Conservation (phyloP, 2,888 invertebrate genomes). For the Parochlus steinenii region DNA sequence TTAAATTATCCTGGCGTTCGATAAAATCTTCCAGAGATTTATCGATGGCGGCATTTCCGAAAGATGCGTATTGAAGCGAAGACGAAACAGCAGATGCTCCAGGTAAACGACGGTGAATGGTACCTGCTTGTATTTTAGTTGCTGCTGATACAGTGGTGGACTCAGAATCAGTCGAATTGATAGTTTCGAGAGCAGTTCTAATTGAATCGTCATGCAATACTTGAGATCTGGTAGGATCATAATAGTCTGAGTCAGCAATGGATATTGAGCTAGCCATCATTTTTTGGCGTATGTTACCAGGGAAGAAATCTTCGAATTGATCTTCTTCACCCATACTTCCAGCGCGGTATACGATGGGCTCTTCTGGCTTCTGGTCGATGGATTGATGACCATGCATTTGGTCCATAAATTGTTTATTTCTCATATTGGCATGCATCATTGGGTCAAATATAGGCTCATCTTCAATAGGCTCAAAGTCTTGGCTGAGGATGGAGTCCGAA, state of each 20-base stretch:
- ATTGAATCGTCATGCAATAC: slow-evolving; percentile 21
- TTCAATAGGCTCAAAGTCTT: too few relatives aligned
- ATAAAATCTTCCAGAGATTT: slow-evolving; percentile 25
- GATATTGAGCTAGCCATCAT: slow-evolving; percentile 26
- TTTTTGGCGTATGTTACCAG: slow-evolving; percentile 19
- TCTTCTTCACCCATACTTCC: slow-evolving; percentile 4
- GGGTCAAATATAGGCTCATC: too few relatives aligned
- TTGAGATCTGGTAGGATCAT: slow-evolving; percentile 15
- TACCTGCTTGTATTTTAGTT: slow-evolving; percentile 27
- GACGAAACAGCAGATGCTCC: slow-evolving; percentile 21
- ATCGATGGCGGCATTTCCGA: slow-evolving; percentile 26
- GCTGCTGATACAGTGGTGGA: slow-evolving; percentile 26
- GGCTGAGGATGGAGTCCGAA: slow-evolving; percentile 8
- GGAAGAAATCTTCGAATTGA: slow-evolving; percentile 10
- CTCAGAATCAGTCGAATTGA: slow-evolving; percentile 27
- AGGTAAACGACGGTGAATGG: slow-evolving; percentile 20
- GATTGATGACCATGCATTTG: slow-evolving; percentile 1
- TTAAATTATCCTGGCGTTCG: slow-evolving; percentile 18
- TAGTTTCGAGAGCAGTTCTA: slow-evolving; percentile 22
- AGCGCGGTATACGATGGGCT: not conserved
- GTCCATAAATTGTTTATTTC: slow-evolving; percentile 5
- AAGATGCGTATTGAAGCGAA: slow-evolving; percentile 22
- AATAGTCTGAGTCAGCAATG: slow-evolving; percentile 25
- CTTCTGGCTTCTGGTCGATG: not conserved
- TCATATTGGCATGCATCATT: slow-evolving; percentile 1